phyloP scores from a whole-genome alignment of 2,113 vertebrate species.

The Psittacus erithacus region DNA sequence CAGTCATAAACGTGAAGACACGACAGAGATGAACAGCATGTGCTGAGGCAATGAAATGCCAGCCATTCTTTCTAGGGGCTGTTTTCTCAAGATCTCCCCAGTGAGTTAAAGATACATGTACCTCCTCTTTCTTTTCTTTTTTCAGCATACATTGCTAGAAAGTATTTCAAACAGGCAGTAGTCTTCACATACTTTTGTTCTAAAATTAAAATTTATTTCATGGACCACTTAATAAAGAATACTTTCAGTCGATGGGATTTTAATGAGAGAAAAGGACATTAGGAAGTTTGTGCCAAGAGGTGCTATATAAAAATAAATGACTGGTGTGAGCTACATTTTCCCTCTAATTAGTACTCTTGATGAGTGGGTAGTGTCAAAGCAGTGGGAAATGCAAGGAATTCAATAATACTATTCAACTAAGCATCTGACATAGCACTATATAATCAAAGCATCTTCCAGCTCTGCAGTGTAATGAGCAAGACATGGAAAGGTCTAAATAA shows the following conservation, averaged over 20 bases:
- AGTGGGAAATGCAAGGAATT: neutral
- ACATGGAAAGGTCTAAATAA: neutral
- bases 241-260: slow-evolving; percentile 16
- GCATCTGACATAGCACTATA: neutral
- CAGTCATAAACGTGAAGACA: neutral
- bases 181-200: neutral
- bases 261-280: neutral
- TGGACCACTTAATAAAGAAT: neutral
- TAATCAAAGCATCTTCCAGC: neutral
- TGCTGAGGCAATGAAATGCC: neutral
- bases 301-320: neutral
- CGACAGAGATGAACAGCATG: neutral
- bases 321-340: neutral
- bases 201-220: neutral
- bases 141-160: neutral
- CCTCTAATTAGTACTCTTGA: neutral
- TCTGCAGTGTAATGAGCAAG: neutral
- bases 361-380: neutral
- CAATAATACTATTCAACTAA: neutral
- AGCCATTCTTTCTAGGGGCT: neutral
- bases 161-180: neutral
- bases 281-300: neutral
- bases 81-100: neutral
- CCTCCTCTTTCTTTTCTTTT: neutral
- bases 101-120: neutral